These are phyloP conservation scores for Crematogaster levior DNA, from an alignment of 2,888 invertebrate genomes.

Conservation along the genomic window DNA sequence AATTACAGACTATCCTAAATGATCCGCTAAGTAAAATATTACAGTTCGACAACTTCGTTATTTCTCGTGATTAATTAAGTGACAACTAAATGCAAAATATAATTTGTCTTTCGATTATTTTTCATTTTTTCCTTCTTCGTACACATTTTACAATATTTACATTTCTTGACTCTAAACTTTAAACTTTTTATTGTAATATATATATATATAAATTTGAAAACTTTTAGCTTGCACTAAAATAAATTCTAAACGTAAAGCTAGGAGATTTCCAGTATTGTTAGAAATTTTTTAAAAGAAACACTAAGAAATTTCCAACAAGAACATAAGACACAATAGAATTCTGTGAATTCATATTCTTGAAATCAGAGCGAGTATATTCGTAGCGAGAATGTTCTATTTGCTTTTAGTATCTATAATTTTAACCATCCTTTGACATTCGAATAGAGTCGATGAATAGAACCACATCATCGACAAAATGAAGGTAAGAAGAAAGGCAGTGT, in stretches of 20 bases:
- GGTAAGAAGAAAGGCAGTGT: not conserved
- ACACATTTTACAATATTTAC: not conserved
- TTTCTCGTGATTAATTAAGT: not conserved
- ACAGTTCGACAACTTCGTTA: conserved; percentile 15
- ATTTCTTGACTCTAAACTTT: not conserved
- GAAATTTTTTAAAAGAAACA: no score
- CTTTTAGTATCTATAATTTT: not conserved
- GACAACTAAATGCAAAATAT: not conserved
- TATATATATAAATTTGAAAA: not conserved
- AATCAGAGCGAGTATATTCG: not conserved
- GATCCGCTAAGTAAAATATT: not conserved
- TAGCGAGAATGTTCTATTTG: not conserved
- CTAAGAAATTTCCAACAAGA: no score
- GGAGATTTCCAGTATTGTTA: not conserved
- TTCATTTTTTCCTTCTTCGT: not conserved
- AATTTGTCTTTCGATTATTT: not conserved
- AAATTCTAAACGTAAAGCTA: not conserved
- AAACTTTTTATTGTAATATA: not conserved
- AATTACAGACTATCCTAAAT: conserved; percentile 2
- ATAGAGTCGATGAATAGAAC: not conserved
- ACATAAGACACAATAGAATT: no score
- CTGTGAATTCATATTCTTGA: not conserved
- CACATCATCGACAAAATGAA: not conserved
- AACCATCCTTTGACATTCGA: not conserved
- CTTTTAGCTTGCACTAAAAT: not conserved